Evolutionary conservation across 2,888 invertebrate genomes (phyloP), one percentile per base, ranked within the genome.

Genomic region (Calliscelio sp.): DNA sequence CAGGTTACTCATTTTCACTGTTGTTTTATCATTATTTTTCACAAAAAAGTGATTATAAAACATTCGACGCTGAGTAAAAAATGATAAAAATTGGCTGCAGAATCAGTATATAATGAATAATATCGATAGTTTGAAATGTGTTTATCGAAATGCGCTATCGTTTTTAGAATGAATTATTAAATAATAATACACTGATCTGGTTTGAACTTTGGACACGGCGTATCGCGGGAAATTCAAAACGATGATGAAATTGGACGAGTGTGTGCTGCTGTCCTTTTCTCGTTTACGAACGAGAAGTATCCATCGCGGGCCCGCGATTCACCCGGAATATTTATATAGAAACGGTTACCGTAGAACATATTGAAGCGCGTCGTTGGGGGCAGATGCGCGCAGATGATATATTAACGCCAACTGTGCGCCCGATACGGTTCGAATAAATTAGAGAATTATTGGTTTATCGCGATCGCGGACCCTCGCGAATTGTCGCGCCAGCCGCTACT

Each of bases 371-470:
- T 90, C 90, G 91, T 90, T 91, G 92, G 91, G 90, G 92, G 92
- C 93, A 93, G 93, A 93, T 92, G 92, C 92, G 91, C 88, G 49
- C 90, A 89, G 91, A 92, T 93, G 93, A 92, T 93, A 93, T 92
- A 93, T 92, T 93, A 92, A 93, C 92, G 92, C 92, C 92, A 92
- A 92, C 92, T 92, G 93, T 87, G 92, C 91, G 89, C 89, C 89
- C 91, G 90, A 91, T 91, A 92, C 89, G 88, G 87, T 87, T 85
- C 90, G 91, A 92, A 93, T 92, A 92, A 93, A 92, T 93, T 92
- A 92, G 91, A 91, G 91, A 92, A 92, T 92, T 93, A 92, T 92
- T 92, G 92, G 92, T 93, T 92, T 93, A 92, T 92, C 92, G 90
- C 87, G 86, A 82, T 84, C 86, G 84, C 81, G 81, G 86, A 84